Evolutionary conservation across 2,113 vertebrate species (phyloP).

Genomic region (Lycaon pictus): DNA sequence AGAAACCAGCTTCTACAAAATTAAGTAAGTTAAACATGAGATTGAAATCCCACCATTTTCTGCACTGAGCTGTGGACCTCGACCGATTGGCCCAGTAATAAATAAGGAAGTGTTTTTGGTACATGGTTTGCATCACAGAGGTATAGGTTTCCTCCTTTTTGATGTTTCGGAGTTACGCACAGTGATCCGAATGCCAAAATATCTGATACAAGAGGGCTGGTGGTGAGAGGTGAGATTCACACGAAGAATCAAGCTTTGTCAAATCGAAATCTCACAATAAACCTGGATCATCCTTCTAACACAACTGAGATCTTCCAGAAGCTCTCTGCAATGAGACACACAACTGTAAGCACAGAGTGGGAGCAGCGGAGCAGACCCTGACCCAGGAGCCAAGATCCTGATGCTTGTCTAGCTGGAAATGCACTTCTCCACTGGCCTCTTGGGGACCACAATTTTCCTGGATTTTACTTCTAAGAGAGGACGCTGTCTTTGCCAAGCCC

Average conservation of each 20-base stretch:
- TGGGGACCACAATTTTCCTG: neutral
- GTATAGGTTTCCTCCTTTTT: neutral
- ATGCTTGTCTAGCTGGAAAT: neutral
- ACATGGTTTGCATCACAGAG: too few relatives aligned
- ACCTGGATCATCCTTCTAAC: neutral
- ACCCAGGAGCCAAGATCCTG: neutral
- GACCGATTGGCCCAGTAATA: neutral
- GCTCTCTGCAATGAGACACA: accelerated
- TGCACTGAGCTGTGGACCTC: neutral
- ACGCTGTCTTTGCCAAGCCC: constrained; percentile 55
- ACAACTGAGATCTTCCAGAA: neutral
- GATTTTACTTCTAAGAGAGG: constrained; percentile 49
- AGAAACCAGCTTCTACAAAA: neutral
- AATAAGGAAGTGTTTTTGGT: neutral
- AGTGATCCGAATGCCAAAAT: neutral
- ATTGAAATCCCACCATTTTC: neutral
- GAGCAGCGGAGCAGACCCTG: neutral
- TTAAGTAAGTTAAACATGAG: neutral
- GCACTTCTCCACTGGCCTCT: neutral
- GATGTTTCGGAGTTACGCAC: neutral
- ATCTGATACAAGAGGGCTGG: neutral
- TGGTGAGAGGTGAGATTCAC: neutral
- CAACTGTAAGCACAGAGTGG: neutral
- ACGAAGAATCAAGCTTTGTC: neutral
- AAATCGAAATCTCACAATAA: neutral